Base-by-base conservation (phyloP, 2,797 vertebrate species). In the Chrosomus eos region DNA sequence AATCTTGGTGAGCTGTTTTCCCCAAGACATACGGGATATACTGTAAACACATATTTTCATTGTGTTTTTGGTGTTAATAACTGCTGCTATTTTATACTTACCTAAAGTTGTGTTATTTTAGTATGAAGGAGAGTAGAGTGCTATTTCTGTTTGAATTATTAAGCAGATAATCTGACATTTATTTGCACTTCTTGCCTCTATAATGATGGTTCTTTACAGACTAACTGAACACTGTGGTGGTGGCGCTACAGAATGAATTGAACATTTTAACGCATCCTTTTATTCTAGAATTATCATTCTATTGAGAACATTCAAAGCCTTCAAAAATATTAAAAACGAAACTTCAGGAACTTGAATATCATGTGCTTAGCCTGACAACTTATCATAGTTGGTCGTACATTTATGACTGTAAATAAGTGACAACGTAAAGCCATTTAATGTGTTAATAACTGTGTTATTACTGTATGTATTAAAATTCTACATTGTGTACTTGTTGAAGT, bases 31-130 rank as follows among this genome's bases (percentile, higher is more conserved):
- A 31, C 14, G 14, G 45, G 26, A 78, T n/a, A 28, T 33, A 18
- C 14, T 48, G 45, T 48, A 26, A 70, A 77, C n/a, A 70, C 51
- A 43, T 19, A 33, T 70, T 77, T 78, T 70, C 36, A 26, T n/a
- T 84, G 64, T 77, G 31, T 60, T 79, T 11, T 71, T 62, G 28
- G 36, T 80, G 76, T 79, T 60, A 28, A 71, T 45, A 72, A 84
- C 67, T 79, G 76, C 83, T 72, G 83, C 83, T 84, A 72, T 79
- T 84, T 84, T 84, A 62, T 79, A 84, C 38, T 45, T 60, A 84
- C 7, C 23, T 76, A 14, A 68, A 83, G n/a, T 66, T 33, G 14
- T 72, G 62, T 76, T 26, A 77, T 83, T 68, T 68, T 77, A 53
- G 43, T 64, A 19, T 76, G 64, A 55, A 66, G 13, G 13, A 33